Evolutionary conservation across 2,797 vertebrate genomes (phyloP), one percentile per base, ranked within the genome.

Genomic region (Melanotaenia maccullochi): DNA sequence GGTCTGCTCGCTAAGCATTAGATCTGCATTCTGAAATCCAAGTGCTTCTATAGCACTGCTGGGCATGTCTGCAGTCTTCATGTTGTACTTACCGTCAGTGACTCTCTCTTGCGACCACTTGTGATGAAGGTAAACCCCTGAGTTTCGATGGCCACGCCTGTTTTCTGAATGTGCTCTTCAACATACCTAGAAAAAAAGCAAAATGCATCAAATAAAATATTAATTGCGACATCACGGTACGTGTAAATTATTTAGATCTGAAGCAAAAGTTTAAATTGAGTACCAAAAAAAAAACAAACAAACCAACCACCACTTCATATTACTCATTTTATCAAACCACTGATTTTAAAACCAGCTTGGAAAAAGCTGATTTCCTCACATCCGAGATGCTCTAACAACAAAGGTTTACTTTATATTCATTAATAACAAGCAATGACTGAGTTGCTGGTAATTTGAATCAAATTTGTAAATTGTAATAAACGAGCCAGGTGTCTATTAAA

Each of bases 111-210:
- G 35, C 94, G 93, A 12, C 95, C 94, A 25, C 95, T 95, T 44
- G 94, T 95, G 78, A 96, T 89, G 76, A 96, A 96, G 0, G 94
- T 95, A 68, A 96, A 95, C 0, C 95, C 95, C 84, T 95, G 95
- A 0, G 94, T 96, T 90, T 96, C 95, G 42, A 96, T 95, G 82
- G 95, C 95, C 5, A 95, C 95, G 0, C 95, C 95, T 0, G 94
- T 92, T 89, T 94, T 95, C 90, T 95, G 95, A 72, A 96, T 95
- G 85, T 96, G 95, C 82, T 96, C 95, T 71, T 96, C 94, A n/a
- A 93, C 90, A 36, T 96, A 95, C 95, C 94, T 94, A 57, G 55
- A 90, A 88, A 13, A 24, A 79, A 30, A 87, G 36, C 5, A 49
- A 66, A 8, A 49, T 22, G 13, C 57, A 30, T 73, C 16, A 66